Conservation (phyloP, 1,140 invertebrate genomes). For the Dolichoris vasculosae region DNA sequence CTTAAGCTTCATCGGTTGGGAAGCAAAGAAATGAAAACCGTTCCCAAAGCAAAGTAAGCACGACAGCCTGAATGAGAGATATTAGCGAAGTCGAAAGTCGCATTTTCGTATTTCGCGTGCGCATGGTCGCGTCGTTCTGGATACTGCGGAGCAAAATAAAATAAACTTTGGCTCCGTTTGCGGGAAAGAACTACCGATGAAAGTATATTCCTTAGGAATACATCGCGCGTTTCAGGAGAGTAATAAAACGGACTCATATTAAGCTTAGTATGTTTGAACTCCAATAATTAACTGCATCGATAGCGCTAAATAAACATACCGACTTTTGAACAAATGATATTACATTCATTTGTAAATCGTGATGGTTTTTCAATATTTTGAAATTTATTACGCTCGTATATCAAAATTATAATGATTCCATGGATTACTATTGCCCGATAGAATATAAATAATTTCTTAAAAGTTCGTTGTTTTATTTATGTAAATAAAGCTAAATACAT, state of each 20-base stretch:
- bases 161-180: not conserved
- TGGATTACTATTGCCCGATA: not conserved
- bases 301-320: not conserved
- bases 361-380: not conserved
- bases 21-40: too few relatives aligned
- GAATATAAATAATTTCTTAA: not conserved
- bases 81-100: not conserved
- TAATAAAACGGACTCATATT: too few relatives aligned
- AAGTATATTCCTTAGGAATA: too few relatives aligned
- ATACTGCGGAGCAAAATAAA: slow-evolving; percentile 33
- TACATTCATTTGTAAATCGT: not conserved
- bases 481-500: not conserved
- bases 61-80: not conserved
- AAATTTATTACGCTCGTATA: not conserved
- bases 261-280: too few relatives aligned
- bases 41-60: too few relatives aligned
- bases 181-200: too few relatives aligned
- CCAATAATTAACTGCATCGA: too few relatives aligned
- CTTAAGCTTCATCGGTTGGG: too few relatives aligned
- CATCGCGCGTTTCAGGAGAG: too few relatives aligned
- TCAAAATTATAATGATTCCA: not conserved
- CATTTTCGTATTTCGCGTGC: not conserved
- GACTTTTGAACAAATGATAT: not conserved
- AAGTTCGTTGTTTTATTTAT: not conserved
- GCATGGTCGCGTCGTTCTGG: slow-evolving; percentile 16